These are phyloP conservation scores for Ochropacha duplaris DNA, from an alignment of 2,888 invertebrate genomes.

Conservation along the genomic window DNA sequence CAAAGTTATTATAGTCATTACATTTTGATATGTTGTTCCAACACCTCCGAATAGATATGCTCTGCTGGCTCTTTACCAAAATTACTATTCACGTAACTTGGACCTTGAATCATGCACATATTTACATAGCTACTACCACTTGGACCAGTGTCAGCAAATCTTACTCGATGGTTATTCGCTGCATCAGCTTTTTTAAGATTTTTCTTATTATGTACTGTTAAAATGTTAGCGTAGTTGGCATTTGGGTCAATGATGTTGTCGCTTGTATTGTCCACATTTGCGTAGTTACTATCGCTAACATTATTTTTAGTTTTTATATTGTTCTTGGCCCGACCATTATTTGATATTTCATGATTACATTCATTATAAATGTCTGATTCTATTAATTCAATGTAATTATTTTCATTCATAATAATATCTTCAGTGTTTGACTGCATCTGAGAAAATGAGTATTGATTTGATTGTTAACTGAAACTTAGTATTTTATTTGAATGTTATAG, in stretches of 20 bases:
- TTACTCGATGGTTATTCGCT: not conserved
- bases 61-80: not conserved
- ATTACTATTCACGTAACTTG: not conserved
- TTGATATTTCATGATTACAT: not conserved
- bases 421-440: too few relatives aligned
- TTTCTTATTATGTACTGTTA: too few relatives aligned
- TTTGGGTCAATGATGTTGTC: not conserved
- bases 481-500: too few relatives aligned
- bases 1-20: too few relatives aligned
- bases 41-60: not conserved
- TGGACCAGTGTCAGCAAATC: not conserved
- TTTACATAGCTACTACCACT: not conserved
- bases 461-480: too few relatives aligned
- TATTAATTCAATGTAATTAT: too few relatives aligned
- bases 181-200: not conserved
- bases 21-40: too few relatives aligned
- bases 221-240: not conserved
- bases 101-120: too few relatives aligned
- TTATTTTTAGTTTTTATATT: not conserved
- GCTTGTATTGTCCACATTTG: not conserved
- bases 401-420: too few relatives aligned
- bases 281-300: not conserved
- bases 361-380: not conserved
- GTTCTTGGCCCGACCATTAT: not conserved
- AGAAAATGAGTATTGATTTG: too few relatives aligned